Evolutionary conservation across 2,888 invertebrate genomes (phyloP), one percentile per base, ranked within the genome.

Genomic region (Archips xylosteana): DNA sequence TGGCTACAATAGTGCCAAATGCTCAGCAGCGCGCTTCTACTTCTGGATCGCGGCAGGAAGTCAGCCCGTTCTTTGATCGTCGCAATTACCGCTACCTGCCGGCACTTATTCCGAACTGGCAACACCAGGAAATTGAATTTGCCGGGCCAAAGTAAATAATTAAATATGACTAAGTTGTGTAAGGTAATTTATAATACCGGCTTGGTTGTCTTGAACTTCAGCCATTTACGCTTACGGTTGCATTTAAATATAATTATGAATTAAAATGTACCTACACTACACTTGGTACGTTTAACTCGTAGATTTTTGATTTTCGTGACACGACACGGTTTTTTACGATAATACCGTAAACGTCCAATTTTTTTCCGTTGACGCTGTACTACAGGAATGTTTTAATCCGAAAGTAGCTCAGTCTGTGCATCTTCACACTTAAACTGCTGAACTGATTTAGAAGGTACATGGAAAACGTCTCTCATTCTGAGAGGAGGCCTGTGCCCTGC

Each of bases 41-140:
- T 0, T 9, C 6, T 12, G 1, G 8, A 13, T 2, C 75, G 80
- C 42, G 36, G 77, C 85, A 87, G 91, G 90, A 91, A 91, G 91
- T 90, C 87, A 80, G 89, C 86, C 80, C 81, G 85, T 91, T 92
- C 92, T 92, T 92, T 92, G 92, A 92, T 92, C 92, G 88, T 84
- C 82, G 80, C 92, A 92, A 92, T 92, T 92, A 92, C 91, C 87
- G 87, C 82, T 71, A 42, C 45, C 51, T 61, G 47, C 64, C 45
- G 71, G 39, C 68, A 77, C 59, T 68, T 68, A 71, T 72, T 75
- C 68, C 67, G 65, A 71, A 61, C 65, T 65, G 63, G 49, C 61
- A 74, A 66, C 63, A 57, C 62, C 45, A 63, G 73, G 59, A 73
- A 73, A 73, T 73, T 73, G 68, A 73, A 73, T 69, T 60, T 65